Evolutionary conservation across 2,797 vertebrate species (phyloP).

Genomic region (Heliangelus exortis): DNA sequence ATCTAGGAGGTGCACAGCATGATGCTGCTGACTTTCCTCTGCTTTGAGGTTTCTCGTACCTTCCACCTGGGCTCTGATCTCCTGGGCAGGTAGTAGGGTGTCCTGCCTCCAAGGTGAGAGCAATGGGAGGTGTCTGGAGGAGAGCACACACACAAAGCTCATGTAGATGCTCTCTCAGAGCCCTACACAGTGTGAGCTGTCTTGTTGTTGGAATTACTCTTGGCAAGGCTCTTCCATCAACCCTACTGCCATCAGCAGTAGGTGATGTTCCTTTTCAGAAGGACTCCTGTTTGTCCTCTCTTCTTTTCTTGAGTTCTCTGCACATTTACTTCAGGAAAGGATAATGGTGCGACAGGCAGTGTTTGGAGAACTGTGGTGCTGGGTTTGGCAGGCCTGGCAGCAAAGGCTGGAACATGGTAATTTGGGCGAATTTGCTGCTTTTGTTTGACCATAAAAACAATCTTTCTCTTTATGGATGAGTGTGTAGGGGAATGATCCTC

Average conservation of each 20-base stretch:
- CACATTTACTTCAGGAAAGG: rapidly evolving
- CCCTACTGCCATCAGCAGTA: rapidly evolving
- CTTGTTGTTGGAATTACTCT: rapidly evolving
- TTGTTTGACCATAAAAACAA: neutral
- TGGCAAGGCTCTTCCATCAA: neutral
- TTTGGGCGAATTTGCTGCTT: neutral
- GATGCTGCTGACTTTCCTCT: neutral
- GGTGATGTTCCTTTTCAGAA: neutral
- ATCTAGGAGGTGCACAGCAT: rapidly evolving
- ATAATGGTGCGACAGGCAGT: neutral
- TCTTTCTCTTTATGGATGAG: neutral
- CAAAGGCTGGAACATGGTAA: rapidly evolving
- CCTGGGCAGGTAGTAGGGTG: neutral
- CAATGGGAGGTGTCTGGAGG: neutral
- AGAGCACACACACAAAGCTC: neutral
- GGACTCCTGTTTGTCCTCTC: neutral
- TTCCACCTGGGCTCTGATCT: neutral
- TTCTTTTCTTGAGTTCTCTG: neutral
- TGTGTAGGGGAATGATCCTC: neutral
- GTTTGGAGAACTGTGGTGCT: neutral
- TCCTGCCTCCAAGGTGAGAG: rapidly evolving
- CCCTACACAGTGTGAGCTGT: neutral
- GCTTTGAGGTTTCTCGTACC: neutral
- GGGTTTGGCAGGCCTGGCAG: neutral
- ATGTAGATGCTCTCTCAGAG: rapidly evolving